A percentile compares a stretch with the other conserved stretches of the same genome.
Evolutionary conservation across 2,888 invertebrate genomes (phyloP).

Genomic region (Agonopterix subpropinquella): DNA sequence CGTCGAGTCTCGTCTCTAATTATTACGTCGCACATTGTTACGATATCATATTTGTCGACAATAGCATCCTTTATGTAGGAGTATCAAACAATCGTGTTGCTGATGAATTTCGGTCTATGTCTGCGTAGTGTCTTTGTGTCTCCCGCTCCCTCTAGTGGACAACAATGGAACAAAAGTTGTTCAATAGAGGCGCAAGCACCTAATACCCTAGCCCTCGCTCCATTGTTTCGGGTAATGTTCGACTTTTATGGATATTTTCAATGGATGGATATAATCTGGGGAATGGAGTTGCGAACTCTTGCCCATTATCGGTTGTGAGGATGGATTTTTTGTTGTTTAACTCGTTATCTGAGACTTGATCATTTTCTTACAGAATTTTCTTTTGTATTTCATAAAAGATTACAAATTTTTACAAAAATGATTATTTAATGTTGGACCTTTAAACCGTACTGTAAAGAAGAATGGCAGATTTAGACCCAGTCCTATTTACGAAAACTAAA

Average conservation of each 20-base stretch:
- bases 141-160: conserved; percentile 66
- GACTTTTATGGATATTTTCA: conserved; percentile 76
- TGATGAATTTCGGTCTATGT: conserved; percentile 76
- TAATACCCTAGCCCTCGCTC: conserved; percentile 70
- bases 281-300: conserved; percentile 63
- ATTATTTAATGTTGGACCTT: too few species aligned
- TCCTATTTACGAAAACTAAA: too few species aligned
- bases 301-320: conserved; percentile 33
- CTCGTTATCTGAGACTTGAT: too few species aligned
- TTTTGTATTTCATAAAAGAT: too few species aligned
- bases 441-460: too few species aligned
- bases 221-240: conserved; percentile 75
- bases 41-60: conserved; percentile 74
- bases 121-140: conserved; percentile 70
- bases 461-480: too few species aligned
- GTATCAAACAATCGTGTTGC: conserved; percentile 69
- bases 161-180: conserved; percentile 75
- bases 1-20: conserved; percentile 48
- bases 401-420: too few species aligned
- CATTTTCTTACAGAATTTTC: too few species aligned
- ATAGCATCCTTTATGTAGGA: conserved; percentile 70
- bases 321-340: not conserved
- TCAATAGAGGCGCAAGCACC: conserved; percentile 71
- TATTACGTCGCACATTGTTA: conserved; percentile 67
- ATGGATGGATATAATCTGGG: conserved; percentile 71